phyloP scores from a whole-genome alignment of 2,113 vertebrate genomes.

The Bettongia penicillata region DNA sequence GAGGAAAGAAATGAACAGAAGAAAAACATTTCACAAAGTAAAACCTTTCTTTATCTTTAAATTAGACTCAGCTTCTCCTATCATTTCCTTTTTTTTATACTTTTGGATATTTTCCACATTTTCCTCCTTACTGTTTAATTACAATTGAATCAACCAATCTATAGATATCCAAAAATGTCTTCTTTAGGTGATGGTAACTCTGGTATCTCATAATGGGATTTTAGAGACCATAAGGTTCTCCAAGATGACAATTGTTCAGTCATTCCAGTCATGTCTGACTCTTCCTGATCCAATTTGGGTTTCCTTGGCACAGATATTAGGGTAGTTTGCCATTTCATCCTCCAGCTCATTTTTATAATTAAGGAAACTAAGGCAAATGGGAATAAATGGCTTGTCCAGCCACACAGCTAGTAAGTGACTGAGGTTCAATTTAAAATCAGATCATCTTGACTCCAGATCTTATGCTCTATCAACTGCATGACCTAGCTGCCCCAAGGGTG shows the following conservation, averaged over 20 bases:
- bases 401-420: background rate
- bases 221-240: background rate
- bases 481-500: background rate
- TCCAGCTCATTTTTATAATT: background rate
- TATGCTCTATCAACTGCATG: background rate
- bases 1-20: background rate
- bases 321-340: background rate
- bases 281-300: background rate
- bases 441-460: background rate
- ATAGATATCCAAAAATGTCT: background rate
- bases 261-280: background rate
- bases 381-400: rapidly evolving
- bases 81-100: background rate
- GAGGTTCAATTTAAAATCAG: background rate
- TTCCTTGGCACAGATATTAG: background rate
- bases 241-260: background rate
- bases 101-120: background rate
- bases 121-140: background rate
- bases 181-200: background rate
- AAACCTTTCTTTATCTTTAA: background rate
- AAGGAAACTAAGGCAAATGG: background rate
- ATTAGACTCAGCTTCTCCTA: background rate
- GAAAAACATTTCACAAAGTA: background rate
- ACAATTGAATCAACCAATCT: background rate
- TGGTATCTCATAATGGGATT: background rate